Conservation (phyloP, 2,113 vertebrate species). For the Gobiocypris rarus region DNA sequence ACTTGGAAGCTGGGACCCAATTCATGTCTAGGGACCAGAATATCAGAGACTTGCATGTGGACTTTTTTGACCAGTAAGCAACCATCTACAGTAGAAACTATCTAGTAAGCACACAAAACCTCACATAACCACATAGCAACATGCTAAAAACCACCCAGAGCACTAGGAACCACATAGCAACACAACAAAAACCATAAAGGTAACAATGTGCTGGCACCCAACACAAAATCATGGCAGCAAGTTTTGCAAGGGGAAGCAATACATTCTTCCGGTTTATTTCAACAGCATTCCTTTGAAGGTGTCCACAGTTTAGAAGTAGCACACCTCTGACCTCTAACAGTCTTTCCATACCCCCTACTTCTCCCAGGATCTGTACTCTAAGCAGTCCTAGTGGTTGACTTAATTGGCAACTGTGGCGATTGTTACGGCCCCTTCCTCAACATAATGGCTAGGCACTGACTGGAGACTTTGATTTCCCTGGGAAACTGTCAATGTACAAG, state of each 20-base stretch:
- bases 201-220: background rate
- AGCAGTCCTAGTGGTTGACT: constrained; percentile 29
- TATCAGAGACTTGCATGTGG: background rate
- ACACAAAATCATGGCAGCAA: background rate
- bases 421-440: constrained; percentile 57
- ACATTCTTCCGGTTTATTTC: background rate
- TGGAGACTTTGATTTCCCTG: constrained; percentile 68
- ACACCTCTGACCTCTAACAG: background rate
- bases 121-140: background rate
- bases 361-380: constrained; percentile 6
- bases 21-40: background rate
- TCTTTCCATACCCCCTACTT: background rate
- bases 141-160: background rate
- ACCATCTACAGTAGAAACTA: background rate
- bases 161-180: background rate
- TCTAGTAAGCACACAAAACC: background rate
- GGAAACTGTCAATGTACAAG: constrained; percentile 71
- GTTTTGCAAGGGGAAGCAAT: background rate
- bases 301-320: background rate
- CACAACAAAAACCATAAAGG: background rate
- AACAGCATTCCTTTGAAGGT: constrained; percentile 16
- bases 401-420: constrained; percentile 67
- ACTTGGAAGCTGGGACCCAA: background rate
- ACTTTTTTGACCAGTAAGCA: background rate
- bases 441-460: constrained; percentile 69